A percentile compares a stretch with the other conserved stretches of the same genome.
phyloP scores from a whole-genome alignment of 2,888 invertebrate species.

The Clanis bilineata region DNA sequence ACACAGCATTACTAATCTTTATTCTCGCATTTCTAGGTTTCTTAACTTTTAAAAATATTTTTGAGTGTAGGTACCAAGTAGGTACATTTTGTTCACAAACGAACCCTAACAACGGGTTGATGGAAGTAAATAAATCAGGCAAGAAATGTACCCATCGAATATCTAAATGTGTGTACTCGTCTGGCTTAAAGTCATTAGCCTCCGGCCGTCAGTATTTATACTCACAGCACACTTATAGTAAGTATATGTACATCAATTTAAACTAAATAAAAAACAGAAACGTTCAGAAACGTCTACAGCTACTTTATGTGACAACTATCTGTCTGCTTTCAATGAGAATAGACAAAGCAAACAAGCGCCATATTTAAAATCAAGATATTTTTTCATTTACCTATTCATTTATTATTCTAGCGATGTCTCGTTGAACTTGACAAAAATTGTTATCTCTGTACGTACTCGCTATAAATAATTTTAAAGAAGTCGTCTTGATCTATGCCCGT shows the following conservation, averaged over 20 bases:
- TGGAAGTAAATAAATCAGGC: conserved; percentile 25
- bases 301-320: background rate
- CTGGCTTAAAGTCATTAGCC: conserved; percentile 47
- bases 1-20: too few relatives aligned
- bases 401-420: background rate
- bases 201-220: conserved; percentile 13
- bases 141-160: conserved; percentile 24
- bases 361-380: background rate
- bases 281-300: conserved; percentile 2
- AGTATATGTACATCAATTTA: background rate
- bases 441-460: background rate
- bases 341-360: background rate
- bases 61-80: too few relatives aligned
- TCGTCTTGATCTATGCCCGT: too few relatives aligned
- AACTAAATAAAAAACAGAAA: conserved; percentile 23
- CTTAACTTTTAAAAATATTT: background rate
- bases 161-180: conserved; percentile 29
- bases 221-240: background rate
- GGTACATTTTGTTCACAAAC: background rate
- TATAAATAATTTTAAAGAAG: background rate
- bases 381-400: background rate
- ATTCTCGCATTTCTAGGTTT: background rate
- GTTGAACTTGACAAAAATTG: background rate
- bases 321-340: background rate
- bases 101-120: conserved; percentile 2